phyloP scores from a whole-genome alignment of 2,797 vertebrate genomes.

The Hydrolagus colliei region DNA sequence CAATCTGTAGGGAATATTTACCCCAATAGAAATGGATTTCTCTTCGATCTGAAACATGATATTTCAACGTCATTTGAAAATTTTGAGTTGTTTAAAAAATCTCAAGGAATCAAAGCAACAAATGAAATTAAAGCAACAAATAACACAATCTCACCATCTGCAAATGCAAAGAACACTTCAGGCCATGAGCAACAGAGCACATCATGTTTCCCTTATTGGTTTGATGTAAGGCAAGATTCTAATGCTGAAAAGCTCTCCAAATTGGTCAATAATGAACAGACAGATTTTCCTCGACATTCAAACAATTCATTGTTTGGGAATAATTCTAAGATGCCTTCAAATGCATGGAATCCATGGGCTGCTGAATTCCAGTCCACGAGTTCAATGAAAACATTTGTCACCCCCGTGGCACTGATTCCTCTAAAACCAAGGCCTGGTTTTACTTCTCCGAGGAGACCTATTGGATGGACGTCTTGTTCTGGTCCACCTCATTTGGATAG shows the following conservation, averaged over 20 bases:
- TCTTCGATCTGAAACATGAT: background rate
- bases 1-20: background rate
- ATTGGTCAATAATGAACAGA: slow-evolving; percentile 35
- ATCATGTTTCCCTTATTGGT: slow-evolving; percentile 37
- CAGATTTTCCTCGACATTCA: slow-evolving; percentile 39
- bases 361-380: slow-evolving; percentile 60
- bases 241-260: slow-evolving; percentile 37
- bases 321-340: slow-evolving; percentile 38
- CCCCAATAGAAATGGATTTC: background rate
- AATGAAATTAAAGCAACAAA: background rate
- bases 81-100: background rate
- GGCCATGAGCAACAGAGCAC: slow-evolving; percentile 18
- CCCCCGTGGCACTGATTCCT: slow-evolving; percentile 63
- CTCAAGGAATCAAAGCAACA: slow-evolving; percentile 7
- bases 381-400: slow-evolving; percentile 62
- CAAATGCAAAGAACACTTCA: slow-evolving; percentile 12
- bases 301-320: background rate
- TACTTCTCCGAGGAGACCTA: slow-evolving; percentile 59
- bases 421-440: slow-evolving; percentile 53
- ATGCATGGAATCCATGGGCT: slow-evolving; percentile 68
- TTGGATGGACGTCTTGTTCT: slow-evolving; percentile 46
- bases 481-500: slow-evolving; percentile 31
- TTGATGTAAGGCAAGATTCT: slow-evolving; percentile 13
- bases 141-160: slow-evolving; percentile 32
- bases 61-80: background rate